Evolutionary conservation across 2,797 vertebrate species (phyloP), one percentile per base, ranked within the genome.

Genomic region (Botia kubotai): DNA sequence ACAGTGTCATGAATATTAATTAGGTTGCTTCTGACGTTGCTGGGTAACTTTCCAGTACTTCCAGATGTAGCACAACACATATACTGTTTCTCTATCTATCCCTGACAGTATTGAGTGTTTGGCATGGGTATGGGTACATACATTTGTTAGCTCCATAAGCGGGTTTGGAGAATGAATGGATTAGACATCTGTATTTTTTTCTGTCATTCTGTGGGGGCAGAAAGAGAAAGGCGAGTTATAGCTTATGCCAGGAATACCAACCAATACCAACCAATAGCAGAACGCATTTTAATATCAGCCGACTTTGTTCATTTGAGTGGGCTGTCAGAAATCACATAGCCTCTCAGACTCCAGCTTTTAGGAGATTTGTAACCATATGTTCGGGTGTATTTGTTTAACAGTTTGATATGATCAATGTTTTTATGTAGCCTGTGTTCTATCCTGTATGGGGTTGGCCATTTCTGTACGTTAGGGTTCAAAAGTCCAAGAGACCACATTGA

Each of bases 351-450:
- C 21, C 4, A 60, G 21, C 3, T 14, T 62, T 23, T 12, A 58
- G 19, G 19, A 58, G 19, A 48, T 62, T 8, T n/a, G 6, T 29
- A 58, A 58, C 76, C 66, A 77, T 69, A 77, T 77, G 75, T 57
- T 19, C 17, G 19, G 39, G 23, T 62, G 43, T 36, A 52, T 50
- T 50, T 62, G 4, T 52, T 10, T 69, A 58, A 58, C 29, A 48
- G 39, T 60, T 70, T 50, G 17, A 8, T 43, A 43, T 75, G 46
- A 36, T 65, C 46, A 36, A 12, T 21, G 55, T 58, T 58, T 58
- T 21, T 12, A 17, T 58, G n/a, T 43, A 43, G 39, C 7, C 19
- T 58, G 6, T 21, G 7, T 21, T 58, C 3, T 23, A 2, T 8
- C 7, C 39, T 39, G 7, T 8, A 43, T 43, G 8, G 1, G 19